phyloP scores from a whole-genome alignment of 2,888 invertebrate species.

The Athalia circularis region DNA sequence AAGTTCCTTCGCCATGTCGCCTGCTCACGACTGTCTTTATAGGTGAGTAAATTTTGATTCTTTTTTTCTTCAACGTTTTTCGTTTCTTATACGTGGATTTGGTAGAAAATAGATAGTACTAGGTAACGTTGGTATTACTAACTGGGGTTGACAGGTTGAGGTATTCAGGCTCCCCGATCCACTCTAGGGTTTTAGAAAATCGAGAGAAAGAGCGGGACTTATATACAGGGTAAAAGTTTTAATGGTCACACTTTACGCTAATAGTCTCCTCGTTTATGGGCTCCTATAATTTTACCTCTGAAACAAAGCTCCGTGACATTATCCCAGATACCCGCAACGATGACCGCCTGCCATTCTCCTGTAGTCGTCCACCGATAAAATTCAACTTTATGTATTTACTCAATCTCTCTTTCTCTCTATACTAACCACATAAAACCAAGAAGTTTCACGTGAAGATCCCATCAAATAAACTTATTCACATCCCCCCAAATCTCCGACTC shows the following conservation, averaged over 20 bases:
- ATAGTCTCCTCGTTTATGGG: constrained; percentile 18
- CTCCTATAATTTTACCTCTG: constrained; percentile 6
- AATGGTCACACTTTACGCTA: constrained; percentile 22
- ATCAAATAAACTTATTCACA: no score
- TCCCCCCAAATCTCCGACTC: no score
- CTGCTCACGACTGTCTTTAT: constrained; percentile 81
- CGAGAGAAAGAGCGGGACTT: neutral
- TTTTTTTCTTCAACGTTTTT: neutral
- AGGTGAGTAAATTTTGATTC: constrained; percentile 75
- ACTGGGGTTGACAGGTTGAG: no score
- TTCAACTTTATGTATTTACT: constrained; percentile 35
- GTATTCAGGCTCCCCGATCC: no score
- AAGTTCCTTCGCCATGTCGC: constrained; percentile 62
- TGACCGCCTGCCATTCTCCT: constrained; percentile 5
- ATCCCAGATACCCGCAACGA: neutral
- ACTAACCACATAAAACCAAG: neutral
- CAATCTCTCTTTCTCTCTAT: neutral
- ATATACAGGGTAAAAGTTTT: constrained; percentile 15
- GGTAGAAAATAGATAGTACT: neutral
- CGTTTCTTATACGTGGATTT: neutral
- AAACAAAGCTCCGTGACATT: constrained; percentile 13
- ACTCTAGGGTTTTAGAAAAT: neutral
- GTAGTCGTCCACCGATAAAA: constrained; percentile 2
- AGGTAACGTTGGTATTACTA: no score
- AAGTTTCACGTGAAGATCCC: neutral